Evolutionary conservation across 1,140 invertebrate genomes (phyloP).

Genomic region (Phenacoccus solenopsis): DNA sequence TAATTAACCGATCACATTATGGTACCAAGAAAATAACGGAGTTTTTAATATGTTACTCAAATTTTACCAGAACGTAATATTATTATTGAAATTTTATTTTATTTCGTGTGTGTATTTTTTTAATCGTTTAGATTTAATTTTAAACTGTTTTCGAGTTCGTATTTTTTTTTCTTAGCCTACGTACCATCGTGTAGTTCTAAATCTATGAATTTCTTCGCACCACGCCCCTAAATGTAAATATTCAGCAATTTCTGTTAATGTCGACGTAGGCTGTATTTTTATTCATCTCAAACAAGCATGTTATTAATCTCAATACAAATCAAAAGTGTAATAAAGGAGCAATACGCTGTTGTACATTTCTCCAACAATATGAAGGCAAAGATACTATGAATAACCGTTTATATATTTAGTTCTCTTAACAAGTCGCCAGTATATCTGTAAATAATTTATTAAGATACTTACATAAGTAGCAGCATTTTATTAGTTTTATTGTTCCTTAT

Average conservation of each 20-base stretch:
- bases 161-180: not conserved
- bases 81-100: not conserved
- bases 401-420: not conserved
- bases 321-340: not conserved
- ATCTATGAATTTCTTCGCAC: not conserved
- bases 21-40: not conserved
- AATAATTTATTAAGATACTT: slow-evolving; percentile 8
- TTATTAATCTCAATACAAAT: not conserved
- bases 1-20: not conserved
- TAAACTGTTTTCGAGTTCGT: not conserved
- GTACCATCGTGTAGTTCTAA: not conserved
- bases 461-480: slow-evolving; percentile 14
- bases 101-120: not conserved
- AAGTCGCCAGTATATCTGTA: slow-evolving; percentile 8
- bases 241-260: not conserved
- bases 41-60: not conserved
- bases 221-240: not conserved
- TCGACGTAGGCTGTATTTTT: not conserved
- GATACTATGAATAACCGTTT: not conserved
- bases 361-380: not conserved
- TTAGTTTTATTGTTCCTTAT: slow-evolving; percentile 13
- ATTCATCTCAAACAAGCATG: not conserved
- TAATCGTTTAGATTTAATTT: not conserved
- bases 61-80: not conserved
- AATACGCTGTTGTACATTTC: not conserved